phyloP scores from a whole-genome alignment of 2,113 vertebrate genomes.

The Butastur rufipennis region DNA sequence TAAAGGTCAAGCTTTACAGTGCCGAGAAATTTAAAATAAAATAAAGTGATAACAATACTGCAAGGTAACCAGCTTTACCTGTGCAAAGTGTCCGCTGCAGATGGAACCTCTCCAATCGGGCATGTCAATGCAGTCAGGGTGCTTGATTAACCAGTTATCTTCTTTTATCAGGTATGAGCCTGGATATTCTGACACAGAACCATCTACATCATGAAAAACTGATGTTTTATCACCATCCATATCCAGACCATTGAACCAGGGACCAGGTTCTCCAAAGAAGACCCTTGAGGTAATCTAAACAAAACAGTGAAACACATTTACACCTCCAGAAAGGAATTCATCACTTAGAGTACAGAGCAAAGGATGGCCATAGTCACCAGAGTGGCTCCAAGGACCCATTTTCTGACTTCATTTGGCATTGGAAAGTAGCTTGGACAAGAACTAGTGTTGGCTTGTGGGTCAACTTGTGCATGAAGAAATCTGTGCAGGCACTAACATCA shows the following conservation, averaged over 20 bases:
- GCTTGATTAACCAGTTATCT: conserved; percentile 94
- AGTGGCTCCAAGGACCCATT: neutral
- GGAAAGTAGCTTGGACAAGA: neutral
- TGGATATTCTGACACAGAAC: conserved; percentile 92
- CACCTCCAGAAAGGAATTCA: neutral
- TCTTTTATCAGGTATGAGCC: conserved; percentile 93
- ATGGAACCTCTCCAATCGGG: conserved; percentile 94
- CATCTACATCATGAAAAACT: conserved; percentile 91
- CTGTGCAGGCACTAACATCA: neutral
- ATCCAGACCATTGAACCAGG: conserved; percentile 92
- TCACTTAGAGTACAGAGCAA: neutral
- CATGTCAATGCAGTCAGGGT: conserved; percentile 91
- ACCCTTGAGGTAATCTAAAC: conserved; percentile 91
- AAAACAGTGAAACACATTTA: neutral
- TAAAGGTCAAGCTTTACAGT: neutral
- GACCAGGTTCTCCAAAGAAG: conserved; percentile 94
- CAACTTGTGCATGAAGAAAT: neutral
- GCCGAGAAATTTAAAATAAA: neutral
- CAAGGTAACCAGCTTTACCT: conserved; percentile 74
- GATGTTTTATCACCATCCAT: conserved; percentile 98
- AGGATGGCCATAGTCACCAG: neutral
- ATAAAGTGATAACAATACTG: neutral
- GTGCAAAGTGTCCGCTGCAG: conserved; percentile 91
- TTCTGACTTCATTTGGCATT: neutral
- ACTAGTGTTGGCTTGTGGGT: neutral